These are phyloP conservation scores for Aleiodes sp. DNA, from an alignment of 1,140 invertebrate species.

Conservation along the genomic window DNA sequence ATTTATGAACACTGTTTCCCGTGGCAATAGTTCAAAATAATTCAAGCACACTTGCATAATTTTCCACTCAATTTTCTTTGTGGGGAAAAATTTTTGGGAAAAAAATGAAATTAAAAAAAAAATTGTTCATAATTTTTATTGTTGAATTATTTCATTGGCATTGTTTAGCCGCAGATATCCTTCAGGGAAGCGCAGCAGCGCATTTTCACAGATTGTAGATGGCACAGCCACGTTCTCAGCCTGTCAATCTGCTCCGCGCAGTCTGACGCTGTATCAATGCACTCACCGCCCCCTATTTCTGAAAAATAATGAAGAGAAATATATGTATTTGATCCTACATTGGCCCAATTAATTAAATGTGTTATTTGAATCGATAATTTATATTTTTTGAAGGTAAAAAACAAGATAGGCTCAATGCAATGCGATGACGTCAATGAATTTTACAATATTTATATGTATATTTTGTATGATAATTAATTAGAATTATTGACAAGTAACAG, in stretches of 20 bases:
- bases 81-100: neutral
- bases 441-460: neutral
- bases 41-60: neutral
- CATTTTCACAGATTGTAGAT: conserved; percentile 64
- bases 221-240: conserved; percentile 67
- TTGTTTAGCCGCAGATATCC: conserved; percentile 52
- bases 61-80: neutral
- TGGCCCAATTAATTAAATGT: too few relatives aligned
- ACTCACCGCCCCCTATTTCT: conserved; percentile 64
- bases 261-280: conserved; percentile 60
- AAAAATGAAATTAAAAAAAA: neutral
- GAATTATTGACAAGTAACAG: conserved; percentile 19
- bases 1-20: conserved; percentile 19
- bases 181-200: conserved; percentile 65
- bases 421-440: neutral
- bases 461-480: neutral
- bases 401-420: neutral
- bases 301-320: conserved; percentile 2
- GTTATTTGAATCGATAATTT: too few relatives aligned
- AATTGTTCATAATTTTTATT: neutral
- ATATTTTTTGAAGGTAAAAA: neutral
- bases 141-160: conserved; percentile 36
- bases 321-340: neutral
- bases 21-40: conserved; percentile 12
- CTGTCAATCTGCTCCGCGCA: conserved; percentile 65